Conservation (phyloP, 1,140 invertebrate genomes). For the Tetraneura akinire region DNA sequence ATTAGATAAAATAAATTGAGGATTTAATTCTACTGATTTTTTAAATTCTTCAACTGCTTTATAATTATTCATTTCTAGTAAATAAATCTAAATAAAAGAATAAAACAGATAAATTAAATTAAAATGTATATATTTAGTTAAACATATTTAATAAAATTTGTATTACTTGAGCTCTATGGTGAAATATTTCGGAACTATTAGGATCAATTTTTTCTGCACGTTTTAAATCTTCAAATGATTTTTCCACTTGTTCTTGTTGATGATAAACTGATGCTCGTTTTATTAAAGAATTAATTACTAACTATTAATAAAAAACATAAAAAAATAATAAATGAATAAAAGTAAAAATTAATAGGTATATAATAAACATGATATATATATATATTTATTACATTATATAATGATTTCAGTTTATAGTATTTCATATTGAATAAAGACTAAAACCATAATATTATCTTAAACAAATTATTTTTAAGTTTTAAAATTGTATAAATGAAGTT, state of each 20-base stretch:
- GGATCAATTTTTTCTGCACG: conserved; percentile 74
- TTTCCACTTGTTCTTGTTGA: conserved; percentile 73
- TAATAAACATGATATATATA: too few relatives aligned
- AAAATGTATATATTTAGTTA: background rate
- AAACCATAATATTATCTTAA: too few relatives aligned
- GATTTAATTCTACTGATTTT: conserved; percentile 78
- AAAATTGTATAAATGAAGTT: too few relatives aligned
- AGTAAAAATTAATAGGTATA: too few relatives aligned
- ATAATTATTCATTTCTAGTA: conserved; percentile 77
- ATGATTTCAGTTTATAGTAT: too few relatives aligned
- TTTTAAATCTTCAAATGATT: conserved; percentile 77
- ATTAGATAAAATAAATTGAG: conserved; percentile 78
- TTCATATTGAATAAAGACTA: too few relatives aligned
- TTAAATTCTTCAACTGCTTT: conserved; percentile 81
- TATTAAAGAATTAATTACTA: conserved; percentile 85
- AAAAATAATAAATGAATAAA: background rate
- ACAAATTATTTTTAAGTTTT: too few relatives aligned
- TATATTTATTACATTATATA: too few relatives aligned
- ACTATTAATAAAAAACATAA: conserved; percentile 55
- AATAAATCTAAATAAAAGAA: conserved; percentile 67
- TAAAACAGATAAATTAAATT: background rate
- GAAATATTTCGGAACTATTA: conserved; percentile 81
- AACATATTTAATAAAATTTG: conserved; percentile 51
- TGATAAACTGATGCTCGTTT: conserved; percentile 83
- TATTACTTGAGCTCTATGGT: conserved; percentile 72